Conservation (phyloP, 2,888 invertebrate genomes). For the Drosophila bunnanda region DNA sequence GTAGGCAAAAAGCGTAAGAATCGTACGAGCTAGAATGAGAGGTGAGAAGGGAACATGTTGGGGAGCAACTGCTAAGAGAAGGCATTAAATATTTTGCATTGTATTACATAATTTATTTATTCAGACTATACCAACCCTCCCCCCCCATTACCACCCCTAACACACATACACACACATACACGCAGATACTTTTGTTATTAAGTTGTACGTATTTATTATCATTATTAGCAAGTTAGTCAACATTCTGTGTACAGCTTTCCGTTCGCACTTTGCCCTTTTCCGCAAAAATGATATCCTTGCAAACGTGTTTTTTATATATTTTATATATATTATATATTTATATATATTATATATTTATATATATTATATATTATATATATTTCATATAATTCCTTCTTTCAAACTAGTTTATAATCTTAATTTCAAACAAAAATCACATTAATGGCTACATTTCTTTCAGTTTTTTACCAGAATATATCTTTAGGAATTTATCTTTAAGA, state of each 20-base stretch:
- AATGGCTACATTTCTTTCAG: neutral
- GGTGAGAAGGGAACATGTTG: slow-evolving; percentile 1
- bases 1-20: slow-evolving; percentile 35
- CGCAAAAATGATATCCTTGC: neutral
- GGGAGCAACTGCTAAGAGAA: slow-evolving; percentile 35
- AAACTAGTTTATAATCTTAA: neutral
- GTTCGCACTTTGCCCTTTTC: slow-evolving; percentile 2
- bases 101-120: slow-evolving; percentile 60
- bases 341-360: neutral
- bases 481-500: neutral
- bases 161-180: slow-evolving; percentile 26
- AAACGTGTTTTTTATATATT: neutral
- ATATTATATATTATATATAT: neutral
- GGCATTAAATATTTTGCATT: slow-evolving; percentile 34
- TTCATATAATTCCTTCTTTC: neutral
- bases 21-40: slow-evolving; percentile 28
- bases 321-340: neutral
- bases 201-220: slow-evolving; percentile 67
- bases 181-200: slow-evolving; percentile 62
- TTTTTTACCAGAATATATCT: neutral
- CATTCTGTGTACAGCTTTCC: slow-evolving; percentile 36
- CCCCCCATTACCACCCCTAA: neutral
- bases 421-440: neutral
- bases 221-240: slow-evolving; percentile 68
- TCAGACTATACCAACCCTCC: slow-evolving; percentile 40